A percentile compares a stretch with the other conserved stretches of the same genome.
phyloP scores from a whole-genome alignment of 1,140 invertebrate genomes.

The Zaprionus gabonicus region DNA sequence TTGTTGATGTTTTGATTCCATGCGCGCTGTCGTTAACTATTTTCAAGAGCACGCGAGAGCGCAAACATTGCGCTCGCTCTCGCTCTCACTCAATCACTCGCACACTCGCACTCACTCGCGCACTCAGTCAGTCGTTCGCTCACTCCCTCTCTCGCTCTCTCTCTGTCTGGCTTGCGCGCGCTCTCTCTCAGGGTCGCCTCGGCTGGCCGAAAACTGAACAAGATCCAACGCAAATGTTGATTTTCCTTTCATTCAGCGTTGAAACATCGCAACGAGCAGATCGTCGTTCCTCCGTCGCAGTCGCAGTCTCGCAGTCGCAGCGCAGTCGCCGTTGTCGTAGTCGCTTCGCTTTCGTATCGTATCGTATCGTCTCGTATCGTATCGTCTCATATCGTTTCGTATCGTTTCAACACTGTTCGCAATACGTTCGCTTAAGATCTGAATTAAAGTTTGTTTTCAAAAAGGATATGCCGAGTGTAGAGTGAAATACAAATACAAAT shows the following conservation, averaged over 20 bases:
- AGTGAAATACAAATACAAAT: conserved; percentile 18
- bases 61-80: conserved; percentile 23
- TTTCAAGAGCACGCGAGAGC: conserved; percentile 36
- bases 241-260: conserved; percentile 84
- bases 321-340: conserved; percentile 37
- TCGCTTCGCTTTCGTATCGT: conserved; percentile 39
- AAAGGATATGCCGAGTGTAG: conserved; percentile 34
- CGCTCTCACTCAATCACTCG: too few relatives aligned
- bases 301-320: background rate
- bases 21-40: conserved; percentile 22
- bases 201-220: conserved; percentile 77
- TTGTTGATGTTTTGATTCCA: conserved; percentile 29
- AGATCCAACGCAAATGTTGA: conserved; percentile 81
- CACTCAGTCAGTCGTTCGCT: conserved; percentile 10
- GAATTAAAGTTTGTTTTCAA: background rate
- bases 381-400: conserved; percentile 16
- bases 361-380: conserved; percentile 20
- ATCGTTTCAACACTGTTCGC: conserved; percentile 16
- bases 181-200: conserved; percentile 58
- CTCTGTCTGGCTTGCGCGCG: conserved; percentile 2
- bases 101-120: conserved; percentile 2
- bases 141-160: conserved; percentile 17
- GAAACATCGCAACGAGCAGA: conserved; percentile 74
- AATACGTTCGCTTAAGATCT: conserved; percentile 21
- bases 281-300: conserved; percentile 62